Evolutionary conservation across 2,888 invertebrate genomes (phyloP), one percentile per base, ranked within the genome.

Genomic region (Leucania comma): DNA sequence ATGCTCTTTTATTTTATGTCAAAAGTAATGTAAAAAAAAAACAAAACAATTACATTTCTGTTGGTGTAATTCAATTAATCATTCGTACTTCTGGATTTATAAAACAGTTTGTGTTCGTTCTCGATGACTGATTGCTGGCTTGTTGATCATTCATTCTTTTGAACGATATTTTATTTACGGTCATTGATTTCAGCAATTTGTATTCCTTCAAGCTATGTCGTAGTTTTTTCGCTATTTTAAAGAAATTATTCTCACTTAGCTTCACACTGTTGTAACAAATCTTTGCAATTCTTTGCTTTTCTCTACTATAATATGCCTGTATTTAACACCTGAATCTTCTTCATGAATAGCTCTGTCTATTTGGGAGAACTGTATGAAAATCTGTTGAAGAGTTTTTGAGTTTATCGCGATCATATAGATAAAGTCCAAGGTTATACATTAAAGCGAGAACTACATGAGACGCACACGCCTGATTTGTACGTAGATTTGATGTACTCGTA

Each of bases 151-250:
- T 54, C 46, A 24, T 48, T 64, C 50, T 61, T 53, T 65, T 42
- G 6, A 48, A 60, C 50, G 46, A 63, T 72, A 62, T 76, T 66
- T 76, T 48, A 66, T 76, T 72, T 26, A 61, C 50, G 65, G 26
- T 26, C 35, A 51, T 62, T 76, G n/a, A 60, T 76, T 76, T 58
- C 26, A 8, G 26, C 56, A 76, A 76, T 63, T 76, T 76, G 57
- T 75, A 56, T 59, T 51, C 42, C 24, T 12, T 54, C 42, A 46
- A 60, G 50, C 48, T 24, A 22, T 38, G 20, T 29, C 20, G 35
- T 24, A n/a, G 32, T 57, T 35, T 12, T 57, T 56, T 22, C n/a
- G 56, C 1, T 56, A n/a, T 32, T 53, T 54, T 17, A 54, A 20
- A 10, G 0, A 42, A n/a, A 32, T 53, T 20, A 3, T 38, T 53